Evolutionary conservation across 2,113 vertebrate species (phyloP).

Genomic region (Oncorhynchus mykiss): DNA sequence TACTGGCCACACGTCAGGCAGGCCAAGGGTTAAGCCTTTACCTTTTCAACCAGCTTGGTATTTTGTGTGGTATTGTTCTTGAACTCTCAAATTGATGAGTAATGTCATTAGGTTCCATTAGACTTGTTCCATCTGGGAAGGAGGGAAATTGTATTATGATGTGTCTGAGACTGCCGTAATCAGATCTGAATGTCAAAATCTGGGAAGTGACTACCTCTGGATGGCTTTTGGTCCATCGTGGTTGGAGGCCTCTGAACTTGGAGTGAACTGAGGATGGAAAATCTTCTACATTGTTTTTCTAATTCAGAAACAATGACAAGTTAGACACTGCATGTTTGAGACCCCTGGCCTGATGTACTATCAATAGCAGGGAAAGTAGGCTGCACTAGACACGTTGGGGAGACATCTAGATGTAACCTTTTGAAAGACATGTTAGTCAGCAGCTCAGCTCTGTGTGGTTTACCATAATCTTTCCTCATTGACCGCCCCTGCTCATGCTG

Average conservation of each 20-base stretch:
- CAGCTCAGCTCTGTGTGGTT: no score
- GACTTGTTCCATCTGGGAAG: neutral
- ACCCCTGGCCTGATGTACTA: no score
- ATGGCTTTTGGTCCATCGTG: neutral
- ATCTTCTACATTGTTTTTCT: neutral
- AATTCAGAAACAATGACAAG: no score
- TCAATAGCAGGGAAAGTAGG: no score
- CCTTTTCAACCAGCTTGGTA: neutral
- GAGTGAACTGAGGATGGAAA: neutral
- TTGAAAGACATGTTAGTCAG: no score
- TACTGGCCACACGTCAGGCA: no score
- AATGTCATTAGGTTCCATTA: neutral
- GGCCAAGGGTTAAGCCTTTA: no score
- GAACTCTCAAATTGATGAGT: neutral
- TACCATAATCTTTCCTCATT: no score
- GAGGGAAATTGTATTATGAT: slow-evolving; percentile 19
- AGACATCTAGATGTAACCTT: no score
- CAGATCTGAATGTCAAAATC: neutral
- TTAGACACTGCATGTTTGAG: no score
- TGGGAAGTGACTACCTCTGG: neutral
- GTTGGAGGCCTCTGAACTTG: neutral
- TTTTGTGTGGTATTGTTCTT: neutral
- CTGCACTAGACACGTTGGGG: no score
- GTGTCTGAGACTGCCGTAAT: neutral
- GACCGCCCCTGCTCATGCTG: neutral